Evolutionary conservation across 2,113 vertebrate species (phyloP), one percentile per base, ranked within the genome.

Genomic region (Spilogale gracilis): DNA sequence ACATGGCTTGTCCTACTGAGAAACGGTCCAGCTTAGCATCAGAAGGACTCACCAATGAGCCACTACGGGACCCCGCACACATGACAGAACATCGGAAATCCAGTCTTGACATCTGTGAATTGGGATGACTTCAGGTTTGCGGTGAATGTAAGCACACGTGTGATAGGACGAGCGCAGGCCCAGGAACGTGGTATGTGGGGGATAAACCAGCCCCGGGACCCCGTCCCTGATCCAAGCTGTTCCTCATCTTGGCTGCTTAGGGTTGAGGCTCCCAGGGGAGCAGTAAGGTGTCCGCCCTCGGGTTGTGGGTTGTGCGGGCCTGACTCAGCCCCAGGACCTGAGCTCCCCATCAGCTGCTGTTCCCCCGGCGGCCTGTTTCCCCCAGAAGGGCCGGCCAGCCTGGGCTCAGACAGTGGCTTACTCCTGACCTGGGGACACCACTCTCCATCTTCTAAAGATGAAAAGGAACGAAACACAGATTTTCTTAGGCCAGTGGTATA

Each of bases 281-380:
- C 60, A 21, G 18, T 0, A 0, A 52, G 21, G 38, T 32, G 9
- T 12, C 10, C 6, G 4, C 21, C n/a, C 7, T 23, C 82, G 52
- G 13, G 25, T 11, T 38, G 21, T 2, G 21, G 21, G 1, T 43
- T 3, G 3, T 2, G 18, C 45, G 0, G 27, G 18, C 48, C 18
- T 38, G 38, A 23, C 18, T n/a, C 3, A 11, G 25, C 16, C 85
- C 8, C 56, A 38, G 3, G 30, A 38, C 25, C 50, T 7, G 3
- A 27, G 54, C 30, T 30, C n/a, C 1, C 4, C 6, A 5, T 38
- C 23, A 10, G 8, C 23, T n/a, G 20, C 20, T 54, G 43, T 27
- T 32, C 25, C 52, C 45, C 13, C 2, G 50, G 32, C 14, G 18
- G 3, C 25, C 17, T 25, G 38, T 6, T 2, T 45, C 65, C 67